Base-by-base conservation (phyloP, 2,888 invertebrate genomes). In the Mimachlamys varia region DNA sequence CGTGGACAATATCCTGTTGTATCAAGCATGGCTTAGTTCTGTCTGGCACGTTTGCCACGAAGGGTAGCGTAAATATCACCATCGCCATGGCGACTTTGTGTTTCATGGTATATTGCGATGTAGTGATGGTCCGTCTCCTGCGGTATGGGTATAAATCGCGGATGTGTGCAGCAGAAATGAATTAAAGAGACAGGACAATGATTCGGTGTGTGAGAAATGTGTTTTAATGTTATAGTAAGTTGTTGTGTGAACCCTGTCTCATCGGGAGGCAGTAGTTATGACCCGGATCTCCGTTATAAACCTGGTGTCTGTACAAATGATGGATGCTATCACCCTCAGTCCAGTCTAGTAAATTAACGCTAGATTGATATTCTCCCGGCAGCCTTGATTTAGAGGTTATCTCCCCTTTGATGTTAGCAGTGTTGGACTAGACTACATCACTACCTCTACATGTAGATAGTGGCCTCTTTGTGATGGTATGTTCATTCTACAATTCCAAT, bases 111-210 rank as follows among this genome's bases (percentile, higher is more conserved):
- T 53, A 76, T 33, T 19, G 76, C 13, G 33, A 76, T 76, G 76
- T 76, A 33, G 76, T 33, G 76, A 76, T 76, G 76, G 58, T 76
- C 33, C 0, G 76, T 12, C 76, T 76, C 76, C 58, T 58, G 58
- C 58, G 0, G 22, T 76, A 27, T 27, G 76, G 76, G 76, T 76
- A 76, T 76, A 76, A 76, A 76, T 76, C 33, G 76, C 12, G 76
- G 76, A 27, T 76, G 76, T 76, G 76, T 76, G 76, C 76, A 27
- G 58, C 12, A 76, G 76, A 76, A 76, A 76, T 76, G 76, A 76
- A 76, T 76, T 76, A 33, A 76, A 76, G 76, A 76, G 76, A 76
- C 76, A 76, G 13, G 27, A 33, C 76, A 76, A 76, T 76, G 76
- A 76, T 33, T 76, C 58, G 58, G 19, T 58, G n/a, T 58, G 27